phyloP scores from a whole-genome alignment of 2,888 invertebrate species.

The Crepidodera aurea region DNA sequence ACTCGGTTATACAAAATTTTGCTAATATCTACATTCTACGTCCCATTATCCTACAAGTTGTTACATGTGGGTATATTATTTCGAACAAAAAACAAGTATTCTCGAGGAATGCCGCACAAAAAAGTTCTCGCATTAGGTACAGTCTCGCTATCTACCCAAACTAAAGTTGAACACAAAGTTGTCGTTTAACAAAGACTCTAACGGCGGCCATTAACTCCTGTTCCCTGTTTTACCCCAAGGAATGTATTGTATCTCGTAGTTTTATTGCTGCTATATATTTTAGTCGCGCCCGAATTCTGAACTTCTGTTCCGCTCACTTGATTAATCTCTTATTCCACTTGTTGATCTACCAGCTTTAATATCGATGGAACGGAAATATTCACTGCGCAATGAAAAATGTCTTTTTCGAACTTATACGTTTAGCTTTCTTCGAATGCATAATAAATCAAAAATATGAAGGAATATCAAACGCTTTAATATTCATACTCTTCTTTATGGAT shows the following conservation, averaged over 20 bases:
- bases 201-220: conserved; percentile 37
- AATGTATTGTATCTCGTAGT: conserved; percentile 41
- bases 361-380: conserved; percentile 24
- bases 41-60: conserved; percentile 19
- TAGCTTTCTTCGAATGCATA: neutral
- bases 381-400: conserved; percentile 2
- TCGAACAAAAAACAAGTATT: conserved; percentile 20
- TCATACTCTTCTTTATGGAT: too few species aligned
- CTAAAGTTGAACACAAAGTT: conserved; percentile 36
- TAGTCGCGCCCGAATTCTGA: conserved; percentile 39
- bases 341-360: conserved; percentile 37
- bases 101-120: conserved; percentile 12
- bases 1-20: too few species aligned
- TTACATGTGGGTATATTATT: conserved; percentile 15
- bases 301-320: conserved; percentile 42
- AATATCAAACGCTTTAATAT: too few species aligned
- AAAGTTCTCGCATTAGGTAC: conserved; percentile 25
- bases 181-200: conserved; percentile 36
- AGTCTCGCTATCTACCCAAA: conserved; percentile 23
- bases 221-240: conserved; percentile 25
- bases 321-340: conserved; percentile 43
- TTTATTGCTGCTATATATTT: conserved; percentile 44
- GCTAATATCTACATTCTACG: too few species aligned
- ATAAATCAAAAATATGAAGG: too few species aligned
- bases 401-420: neutral